Percentiles rank a stretch among this genome's conserved stretches.
phyloP scores from a whole-genome alignment of 2,888 invertebrate genomes.

The Idaea aversata region DNA sequence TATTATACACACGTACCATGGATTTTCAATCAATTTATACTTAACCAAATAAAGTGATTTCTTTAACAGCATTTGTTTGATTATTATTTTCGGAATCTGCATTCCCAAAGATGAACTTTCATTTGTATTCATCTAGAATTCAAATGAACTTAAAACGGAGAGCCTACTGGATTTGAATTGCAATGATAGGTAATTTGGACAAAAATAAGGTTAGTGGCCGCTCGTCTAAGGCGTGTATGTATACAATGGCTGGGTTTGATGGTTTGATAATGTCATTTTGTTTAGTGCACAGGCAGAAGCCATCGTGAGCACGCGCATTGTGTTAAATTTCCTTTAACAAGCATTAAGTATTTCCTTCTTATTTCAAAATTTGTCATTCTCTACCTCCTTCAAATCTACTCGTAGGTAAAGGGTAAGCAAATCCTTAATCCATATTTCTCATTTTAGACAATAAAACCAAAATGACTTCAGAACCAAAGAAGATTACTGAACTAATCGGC shows the following conservation, averaged over 20 bases:
- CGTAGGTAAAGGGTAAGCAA: neutral
- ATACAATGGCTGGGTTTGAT: too few relatives aligned
- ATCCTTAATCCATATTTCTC: slow-evolving; percentile 6
- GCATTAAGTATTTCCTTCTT: neutral
- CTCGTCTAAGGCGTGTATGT: neutral
- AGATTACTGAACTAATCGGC: slow-evolving; percentile 54
- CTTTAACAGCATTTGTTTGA: slow-evolving; percentile 26
- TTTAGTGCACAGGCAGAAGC: neutral
- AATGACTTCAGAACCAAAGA: slow-evolving; percentile 27
- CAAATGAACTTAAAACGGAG: neutral
- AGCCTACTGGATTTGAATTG: neutral
- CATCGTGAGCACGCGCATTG: neutral
- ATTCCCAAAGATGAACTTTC: neutral
- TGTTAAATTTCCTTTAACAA: neutral
- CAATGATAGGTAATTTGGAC: neutral
- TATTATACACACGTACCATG: slow-evolving; percentile 48
- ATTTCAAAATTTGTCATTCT: neutral
- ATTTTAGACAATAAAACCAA: neutral
- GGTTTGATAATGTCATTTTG: too few relatives aligned
- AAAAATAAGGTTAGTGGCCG: neutral
- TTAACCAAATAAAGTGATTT: slow-evolving; percentile 28
- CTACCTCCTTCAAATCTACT: neutral
- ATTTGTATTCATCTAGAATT: neutral
- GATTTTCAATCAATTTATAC: slow-evolving; percentile 61
- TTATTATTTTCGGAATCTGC: neutral